These are phyloP conservation scores for Catocala sponsa DNA, from an alignment of 2,888 invertebrate genomes.

Conservation along the genomic window DNA sequence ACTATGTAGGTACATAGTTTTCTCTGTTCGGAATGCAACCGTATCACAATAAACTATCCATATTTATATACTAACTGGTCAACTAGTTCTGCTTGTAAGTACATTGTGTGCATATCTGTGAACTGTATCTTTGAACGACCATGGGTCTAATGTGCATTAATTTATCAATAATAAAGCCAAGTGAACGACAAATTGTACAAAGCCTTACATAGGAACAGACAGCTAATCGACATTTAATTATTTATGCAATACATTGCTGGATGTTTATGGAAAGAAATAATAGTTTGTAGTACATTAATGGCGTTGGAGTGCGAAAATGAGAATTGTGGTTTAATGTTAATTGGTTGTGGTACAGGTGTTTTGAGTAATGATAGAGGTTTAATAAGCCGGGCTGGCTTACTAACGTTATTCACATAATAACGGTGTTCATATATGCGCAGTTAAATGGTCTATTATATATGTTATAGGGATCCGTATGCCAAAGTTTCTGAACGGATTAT, in stretches of 20 bases:
- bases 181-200: slow-evolving; percentile 40
- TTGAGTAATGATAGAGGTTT: too few species aligned
- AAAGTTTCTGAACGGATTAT: too few species aligned
- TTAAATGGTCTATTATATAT: neutral
- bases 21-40: neutral
- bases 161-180: slow-evolving; percentile 35
- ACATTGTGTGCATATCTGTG: slow-evolving; percentile 22
- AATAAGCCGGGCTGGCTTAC: neutral
- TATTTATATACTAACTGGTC: slow-evolving; percentile 11
- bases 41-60: neutral
- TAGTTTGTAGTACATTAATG: too few species aligned
- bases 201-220: too few species aligned
- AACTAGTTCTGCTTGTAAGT: slow-evolving; percentile 20
- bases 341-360: too few species aligned
- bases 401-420: slow-evolving; percentile 36
- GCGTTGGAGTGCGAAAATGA: too few species aligned
- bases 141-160: slow-evolving; percentile 37
- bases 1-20: too few species aligned
- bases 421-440: slow-evolving; percentile 11
- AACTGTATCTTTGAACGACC: slow-evolving; percentile 28
- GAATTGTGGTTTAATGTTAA: too few species aligned
- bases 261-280: neutral
- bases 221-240: too few species aligned
- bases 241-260: slow-evolving; percentile 29
- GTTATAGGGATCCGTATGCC: neutral